Base-by-base conservation (phyloP, 2,113 vertebrate genomes). In the Protobothrops mucrosquamatus region DNA sequence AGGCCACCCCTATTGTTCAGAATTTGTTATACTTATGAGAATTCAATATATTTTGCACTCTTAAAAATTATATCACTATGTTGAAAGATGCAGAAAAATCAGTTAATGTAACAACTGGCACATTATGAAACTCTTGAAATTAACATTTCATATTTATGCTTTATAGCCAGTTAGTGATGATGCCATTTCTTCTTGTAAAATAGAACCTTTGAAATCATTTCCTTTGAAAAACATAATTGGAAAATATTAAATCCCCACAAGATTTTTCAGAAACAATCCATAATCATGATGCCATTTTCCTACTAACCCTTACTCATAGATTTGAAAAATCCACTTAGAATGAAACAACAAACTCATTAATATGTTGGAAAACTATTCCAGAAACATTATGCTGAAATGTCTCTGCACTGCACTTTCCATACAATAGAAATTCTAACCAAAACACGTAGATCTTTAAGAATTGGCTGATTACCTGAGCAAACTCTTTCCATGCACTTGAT, bases 401-500 rank as follows among this genome's bases (percentile, higher is more conserved):
- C 87, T 85, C 0, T 18, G 87, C 64, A 92, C 26, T 92, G 61
- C 11, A 69, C 90, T 89, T 94, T 94, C 22, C 94, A 2, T 51
- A 12, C 23, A 81, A n/a, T 91, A 22, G 18, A 85, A 92, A 89
- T 46, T n/a, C 54, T 7, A 64, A 0, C 86, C 0, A 0, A 91
- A 89, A 85, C 9, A 22, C 11, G 12, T 23, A 86, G 55, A 54
- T 59, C 74, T 90, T 94, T 89, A 95, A 87, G 92, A 94, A 94
- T 24, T 20, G 85, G 34, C 91, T 93, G 91, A 92, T 97, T 98
- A 99, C 99, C 99, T 99, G 98, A 95, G 99, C 97, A 97, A 99
- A 98, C 94, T 98, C 98, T 95, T 99, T 99, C 99, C 99, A 99
- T 64, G 98, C 97, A 91, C 98, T 98, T n/a, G 99, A 99, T 4